Percentiles rank a stretch among this genome's conserved stretches.
These are phyloP conservation scores for Falcunculus frontatus DNA, from an alignment of 2,113 vertebrate genomes.

Conservation along the genomic window DNA sequence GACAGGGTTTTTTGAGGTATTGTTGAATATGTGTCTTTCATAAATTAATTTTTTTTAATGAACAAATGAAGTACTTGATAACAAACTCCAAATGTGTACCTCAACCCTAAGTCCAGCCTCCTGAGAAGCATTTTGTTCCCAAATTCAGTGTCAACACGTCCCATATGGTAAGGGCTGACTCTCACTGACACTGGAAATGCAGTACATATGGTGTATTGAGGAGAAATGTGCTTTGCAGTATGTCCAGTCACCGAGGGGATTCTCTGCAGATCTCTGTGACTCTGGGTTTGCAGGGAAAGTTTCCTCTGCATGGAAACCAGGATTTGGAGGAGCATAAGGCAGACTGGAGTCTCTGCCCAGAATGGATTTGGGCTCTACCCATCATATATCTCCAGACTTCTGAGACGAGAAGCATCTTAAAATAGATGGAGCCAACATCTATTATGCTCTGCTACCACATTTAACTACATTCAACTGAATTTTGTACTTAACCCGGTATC, in stretches of 20 bases:
- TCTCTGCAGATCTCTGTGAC: background rate
- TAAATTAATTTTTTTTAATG: background rate
- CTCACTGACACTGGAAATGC: background rate
- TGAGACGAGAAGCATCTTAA: background rate
- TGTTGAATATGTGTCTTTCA: background rate
- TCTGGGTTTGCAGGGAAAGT: background rate
- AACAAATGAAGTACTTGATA: background rate
- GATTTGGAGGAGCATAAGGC: background rate
- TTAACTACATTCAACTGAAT: conserved; percentile 11
- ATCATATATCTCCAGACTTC: background rate
- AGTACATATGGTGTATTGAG: background rate
- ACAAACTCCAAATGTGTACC: background rate
- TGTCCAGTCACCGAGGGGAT: background rate
- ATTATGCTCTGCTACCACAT: conserved; percentile 22
- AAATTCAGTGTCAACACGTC: background rate
- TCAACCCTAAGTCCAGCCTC: background rate
- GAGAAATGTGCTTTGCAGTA: background rate
- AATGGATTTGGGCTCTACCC: background rate
- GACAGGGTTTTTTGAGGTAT: background rate
- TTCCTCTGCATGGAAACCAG: background rate
- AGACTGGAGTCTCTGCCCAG: background rate
- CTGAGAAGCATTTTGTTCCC: background rate
- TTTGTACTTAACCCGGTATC: background rate
- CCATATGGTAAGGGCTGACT: background rate
- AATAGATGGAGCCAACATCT: conserved; percentile 45